Evolutionary conservation across 2,797 vertebrate species (phyloP).

Genomic region (Salarias fasciatus): DNA sequence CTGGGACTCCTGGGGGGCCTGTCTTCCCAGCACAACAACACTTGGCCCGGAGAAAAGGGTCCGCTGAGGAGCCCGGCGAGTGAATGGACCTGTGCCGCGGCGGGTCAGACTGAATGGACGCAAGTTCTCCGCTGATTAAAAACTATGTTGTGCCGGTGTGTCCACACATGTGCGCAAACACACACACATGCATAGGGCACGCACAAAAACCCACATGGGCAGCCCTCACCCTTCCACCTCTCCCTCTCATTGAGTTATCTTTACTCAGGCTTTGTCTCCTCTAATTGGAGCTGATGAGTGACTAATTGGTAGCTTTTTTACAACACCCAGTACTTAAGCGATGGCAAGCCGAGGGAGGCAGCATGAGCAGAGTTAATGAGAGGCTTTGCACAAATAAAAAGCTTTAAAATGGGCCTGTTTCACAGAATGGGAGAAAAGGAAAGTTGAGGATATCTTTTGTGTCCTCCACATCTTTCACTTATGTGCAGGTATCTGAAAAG

Average conservation of each 20-base stretch:
- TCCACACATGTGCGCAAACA: slow-evolving; percentile 57
- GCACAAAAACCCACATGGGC: slow-evolving; percentile 34
- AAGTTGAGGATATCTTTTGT: slow-evolving; percentile 88
- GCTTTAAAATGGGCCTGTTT: slow-evolving; percentile 82
- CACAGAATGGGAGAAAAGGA: slow-evolving; percentile 77
- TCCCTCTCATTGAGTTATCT: slow-evolving; percentile 95
- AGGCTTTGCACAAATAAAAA: slow-evolving; percentile 86
- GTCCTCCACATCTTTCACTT: slow-evolving; percentile 78
- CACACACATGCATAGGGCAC: slow-evolving; percentile 11
- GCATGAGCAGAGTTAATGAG: slow-evolving; percentile 99
- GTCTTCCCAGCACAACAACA: slow-evolving; percentile 92
- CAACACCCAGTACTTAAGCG: slow-evolving; percentile 90
- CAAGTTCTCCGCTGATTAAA: slow-evolving; percentile 92
- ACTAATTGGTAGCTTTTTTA: slow-evolving; percentile 98
- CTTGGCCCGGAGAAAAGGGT: slow-evolving; percentile 82
- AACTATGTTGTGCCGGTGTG: slow-evolving; percentile 82
- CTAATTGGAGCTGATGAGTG: slow-evolving; percentile 99
- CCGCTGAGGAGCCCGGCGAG: slow-evolving; percentile 80
- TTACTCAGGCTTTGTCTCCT: slow-evolving; percentile 97
- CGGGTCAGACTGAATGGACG: slow-evolving; percentile 81
- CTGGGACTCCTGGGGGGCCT: slow-evolving; percentile 91
- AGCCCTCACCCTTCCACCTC: slow-evolving; percentile 66
- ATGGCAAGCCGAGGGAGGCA: slow-evolving; percentile 87
- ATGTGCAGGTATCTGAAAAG: slow-evolving; percentile 87
- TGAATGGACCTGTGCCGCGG: slow-evolving; percentile 83